Evolutionary conservation across 1,140 invertebrate species (phyloP).

Genomic region (Danaus melanippus): DNA sequence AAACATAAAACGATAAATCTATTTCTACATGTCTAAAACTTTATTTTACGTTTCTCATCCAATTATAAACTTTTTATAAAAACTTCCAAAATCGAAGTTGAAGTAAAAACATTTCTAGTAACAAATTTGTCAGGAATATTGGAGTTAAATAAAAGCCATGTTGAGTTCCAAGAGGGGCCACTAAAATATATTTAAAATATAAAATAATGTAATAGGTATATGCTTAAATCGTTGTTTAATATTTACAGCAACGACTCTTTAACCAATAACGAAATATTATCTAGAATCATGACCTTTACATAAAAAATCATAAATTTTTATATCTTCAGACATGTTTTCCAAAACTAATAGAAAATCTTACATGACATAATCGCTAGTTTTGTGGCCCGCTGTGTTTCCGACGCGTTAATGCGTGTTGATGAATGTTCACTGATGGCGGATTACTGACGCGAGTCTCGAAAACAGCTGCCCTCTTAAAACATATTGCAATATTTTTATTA

Average conservation of each 20-base stretch:
- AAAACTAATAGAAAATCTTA: no score
- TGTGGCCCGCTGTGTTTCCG: conserved; percentile 15
- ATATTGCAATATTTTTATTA: no score
- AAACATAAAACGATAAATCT: conserved; percentile 2
- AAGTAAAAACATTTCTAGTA: conserved; percentile 21
- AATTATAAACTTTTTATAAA: conserved; percentile 26
- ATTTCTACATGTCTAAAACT: conserved; percentile 18
- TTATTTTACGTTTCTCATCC: conserved; percentile 22
- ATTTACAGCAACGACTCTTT: no score
- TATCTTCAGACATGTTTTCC: not conserved
- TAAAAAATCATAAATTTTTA: no score
- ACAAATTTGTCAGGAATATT: conserved; percentile 21
- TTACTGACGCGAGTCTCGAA: conserved; percentile 16
- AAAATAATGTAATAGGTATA: no score
- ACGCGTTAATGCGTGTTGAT: conserved; percentile 29
- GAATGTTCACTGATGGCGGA: conserved; percentile 26
- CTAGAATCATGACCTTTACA: no score
- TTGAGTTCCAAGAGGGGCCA: conserved; percentile 14
- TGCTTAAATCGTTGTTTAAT: no score
- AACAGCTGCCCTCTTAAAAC: conserved; percentile 11
- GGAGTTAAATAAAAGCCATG: conserved; percentile 24
- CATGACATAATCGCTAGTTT: conserved; percentile 1
- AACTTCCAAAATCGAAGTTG: conserved; percentile 15
- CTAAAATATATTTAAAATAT: not conserved
- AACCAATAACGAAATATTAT: no score